These are phyloP conservation scores for Chionomys nivalis DNA, from an alignment of 2,113 vertebrate species.

Conservation along the genomic window DNA sequence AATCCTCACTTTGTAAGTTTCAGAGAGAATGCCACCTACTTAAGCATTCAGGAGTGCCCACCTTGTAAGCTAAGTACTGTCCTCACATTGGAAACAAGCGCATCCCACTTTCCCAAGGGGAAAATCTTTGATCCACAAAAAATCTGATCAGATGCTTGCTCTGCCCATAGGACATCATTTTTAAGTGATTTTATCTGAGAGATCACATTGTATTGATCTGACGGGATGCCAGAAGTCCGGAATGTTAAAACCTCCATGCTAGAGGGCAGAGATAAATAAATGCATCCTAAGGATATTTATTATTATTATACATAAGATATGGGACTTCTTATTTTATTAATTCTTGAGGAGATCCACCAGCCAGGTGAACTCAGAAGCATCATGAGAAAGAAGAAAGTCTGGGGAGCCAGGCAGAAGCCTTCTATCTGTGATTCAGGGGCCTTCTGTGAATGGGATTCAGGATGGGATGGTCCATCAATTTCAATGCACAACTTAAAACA, in stretches of 20 bases:
- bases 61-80: not conserved
- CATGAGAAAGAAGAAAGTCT: no score
- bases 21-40: slow-evolving; percentile 34
- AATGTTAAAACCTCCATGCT: slow-evolving; percentile 19
- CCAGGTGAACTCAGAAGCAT: not conserved
- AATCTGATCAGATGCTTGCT: slow-evolving; percentile 20
- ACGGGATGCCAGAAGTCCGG: not conserved
- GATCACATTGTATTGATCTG: not conserved
- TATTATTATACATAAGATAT: not conserved
- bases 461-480: no score
- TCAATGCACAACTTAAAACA: fast-evolving
- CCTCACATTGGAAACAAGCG: not conserved
- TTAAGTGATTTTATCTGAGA: slow-evolving; percentile 56
- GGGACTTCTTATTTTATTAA: not conserved
- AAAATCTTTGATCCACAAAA: slow-evolving; percentile 13
- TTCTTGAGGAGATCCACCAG: not conserved
- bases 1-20: not conserved
- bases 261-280: not conserved
- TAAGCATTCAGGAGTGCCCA: not conserved
- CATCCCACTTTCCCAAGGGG: not conserved
- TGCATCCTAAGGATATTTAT: not conserved
- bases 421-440: fast-evolving
- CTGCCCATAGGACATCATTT: not conserved
- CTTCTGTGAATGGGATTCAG: not conserved
- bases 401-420: not conserved